These are phyloP conservation scores for Horisme vitalbata DNA, from an alignment of 2,888 invertebrate genomes.

Conservation along the genomic window DNA sequence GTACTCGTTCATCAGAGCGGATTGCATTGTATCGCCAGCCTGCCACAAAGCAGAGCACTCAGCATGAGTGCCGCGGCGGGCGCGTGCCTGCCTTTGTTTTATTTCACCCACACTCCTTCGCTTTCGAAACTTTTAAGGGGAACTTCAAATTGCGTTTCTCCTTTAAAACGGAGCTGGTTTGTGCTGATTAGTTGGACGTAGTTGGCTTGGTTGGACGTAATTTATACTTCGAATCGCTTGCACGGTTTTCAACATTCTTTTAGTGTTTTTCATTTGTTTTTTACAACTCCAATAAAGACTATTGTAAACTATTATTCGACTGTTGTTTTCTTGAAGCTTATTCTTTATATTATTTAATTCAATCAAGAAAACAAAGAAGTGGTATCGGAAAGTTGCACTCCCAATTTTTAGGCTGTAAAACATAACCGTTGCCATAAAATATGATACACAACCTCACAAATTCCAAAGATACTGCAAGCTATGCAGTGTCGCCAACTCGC, in stretches of 20 bases:
- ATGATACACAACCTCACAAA: no score
- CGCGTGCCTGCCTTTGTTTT: constrained; percentile 78
- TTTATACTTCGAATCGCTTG: constrained; percentile 37
- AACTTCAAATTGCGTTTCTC: constrained; percentile 74
- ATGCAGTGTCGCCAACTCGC: constrained; percentile 11
- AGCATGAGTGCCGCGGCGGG: constrained; percentile 74
- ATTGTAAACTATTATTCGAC: background rate
- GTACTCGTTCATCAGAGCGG: constrained; percentile 35
- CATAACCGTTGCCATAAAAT: no score
- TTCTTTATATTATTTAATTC: no score
- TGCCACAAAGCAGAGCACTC: constrained; percentile 80
- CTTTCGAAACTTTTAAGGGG: constrained; percentile 75
- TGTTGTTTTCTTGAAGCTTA: background rate
- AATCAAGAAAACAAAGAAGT: no score
- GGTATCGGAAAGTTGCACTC: constrained; percentile 2
- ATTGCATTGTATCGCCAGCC: constrained; percentile 72
- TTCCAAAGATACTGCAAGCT: constrained; percentile 2
- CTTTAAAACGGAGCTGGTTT: constrained; percentile 61
- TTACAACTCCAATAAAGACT: constrained; percentile 2
- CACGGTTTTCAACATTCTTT: constrained; percentile 20
- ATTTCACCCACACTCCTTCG: constrained; percentile 76
- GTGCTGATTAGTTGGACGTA: constrained; percentile 60
- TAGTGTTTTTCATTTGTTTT: constrained; percentile 5
- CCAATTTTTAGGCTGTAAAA: no score
- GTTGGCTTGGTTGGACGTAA: constrained; percentile 34